phyloP scores from a whole-genome alignment of 2,888 invertebrate species.

The Lepidonotus clava region DNA sequence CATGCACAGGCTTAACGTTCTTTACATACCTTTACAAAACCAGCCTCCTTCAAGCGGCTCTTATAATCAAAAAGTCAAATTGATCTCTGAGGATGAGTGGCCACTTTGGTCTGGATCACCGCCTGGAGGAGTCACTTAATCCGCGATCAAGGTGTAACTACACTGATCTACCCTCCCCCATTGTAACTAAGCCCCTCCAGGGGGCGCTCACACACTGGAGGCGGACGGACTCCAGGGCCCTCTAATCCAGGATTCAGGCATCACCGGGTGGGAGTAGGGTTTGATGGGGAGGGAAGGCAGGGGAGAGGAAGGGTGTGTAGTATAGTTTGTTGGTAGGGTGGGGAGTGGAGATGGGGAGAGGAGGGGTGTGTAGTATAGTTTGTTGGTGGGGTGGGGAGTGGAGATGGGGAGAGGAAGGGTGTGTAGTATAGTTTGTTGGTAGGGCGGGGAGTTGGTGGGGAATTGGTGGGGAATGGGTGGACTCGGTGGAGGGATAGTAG shows the following conservation, averaged over 20 bases:
- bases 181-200: conserved; percentile 2
- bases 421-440: not conserved
- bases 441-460: not conserved
- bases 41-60: too few species aligned
- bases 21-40: too few species aligned
- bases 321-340: not conserved
- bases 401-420: not conserved
- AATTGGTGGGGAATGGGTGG: not conserved
- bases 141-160: not conserved
- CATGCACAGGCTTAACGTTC: too few species aligned
- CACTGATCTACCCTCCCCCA: not conserved
- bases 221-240: not conserved
- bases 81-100: too few species aligned
- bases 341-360: not conserved
- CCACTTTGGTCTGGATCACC: too few species aligned
- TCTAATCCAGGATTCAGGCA: conserved; percentile 3
- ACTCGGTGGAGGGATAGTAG: not conserved
- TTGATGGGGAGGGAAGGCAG: not conserved
- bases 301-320: not conserved
- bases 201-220: not conserved
- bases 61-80: too few species aligned
- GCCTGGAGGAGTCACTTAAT: too few species aligned
- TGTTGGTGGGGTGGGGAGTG: not conserved
- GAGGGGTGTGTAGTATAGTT: not conserved
- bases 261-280: not conserved